Evolutionary conservation across 1,140 invertebrate genomes (phyloP), one percentile per base, ranked within the genome.

Genomic region (Monochamus saltuarius): DNA sequence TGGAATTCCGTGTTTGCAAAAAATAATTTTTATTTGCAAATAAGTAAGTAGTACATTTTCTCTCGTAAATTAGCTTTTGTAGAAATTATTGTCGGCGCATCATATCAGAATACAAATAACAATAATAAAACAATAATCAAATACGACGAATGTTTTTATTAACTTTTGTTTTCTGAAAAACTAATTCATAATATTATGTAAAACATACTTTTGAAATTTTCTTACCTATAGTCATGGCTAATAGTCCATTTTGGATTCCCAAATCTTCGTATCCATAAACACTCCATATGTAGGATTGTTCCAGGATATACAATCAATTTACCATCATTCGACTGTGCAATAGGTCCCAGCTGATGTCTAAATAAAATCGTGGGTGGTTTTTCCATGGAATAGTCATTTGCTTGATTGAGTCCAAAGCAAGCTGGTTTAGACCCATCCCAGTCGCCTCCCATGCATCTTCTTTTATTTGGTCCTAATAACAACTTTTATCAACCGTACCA

Each of bases 281-380:
- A 94, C 74, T 93, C 91, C 86, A 94, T 89, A 71, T 93, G 89
- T 17, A 94, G 75, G 4, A 89, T 88, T 0, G 90, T 90, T 1
- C 90, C 90, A 1, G 91, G 91, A 75, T 91, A 92, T 0, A 94
- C 89, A 39, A 94, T 85, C 13, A 94, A 77, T 59, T 89, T 88
- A 2, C 91, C 91, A 64, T 92, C 89, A 66, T 91, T 92, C 55
- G 88, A 92, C 77, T 94, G 90, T 2, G 89, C 90, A 55, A 93
- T 93, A 0, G 90, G 89, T 0, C 91, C 91, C 29, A 87, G 77
- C 43, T 88, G 84, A 75, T 92, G 87, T 1, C 91, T 80, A 73
- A 93, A 92, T 16, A 93, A 74, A 56, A 94, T 91, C 3, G 91
- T 93, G 0, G 91, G 91, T 0, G 89, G 85, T 74, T 92, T 92